Base-by-base conservation (phyloP, 1,140 invertebrate species). In the Andricus grossulariae region DNA sequence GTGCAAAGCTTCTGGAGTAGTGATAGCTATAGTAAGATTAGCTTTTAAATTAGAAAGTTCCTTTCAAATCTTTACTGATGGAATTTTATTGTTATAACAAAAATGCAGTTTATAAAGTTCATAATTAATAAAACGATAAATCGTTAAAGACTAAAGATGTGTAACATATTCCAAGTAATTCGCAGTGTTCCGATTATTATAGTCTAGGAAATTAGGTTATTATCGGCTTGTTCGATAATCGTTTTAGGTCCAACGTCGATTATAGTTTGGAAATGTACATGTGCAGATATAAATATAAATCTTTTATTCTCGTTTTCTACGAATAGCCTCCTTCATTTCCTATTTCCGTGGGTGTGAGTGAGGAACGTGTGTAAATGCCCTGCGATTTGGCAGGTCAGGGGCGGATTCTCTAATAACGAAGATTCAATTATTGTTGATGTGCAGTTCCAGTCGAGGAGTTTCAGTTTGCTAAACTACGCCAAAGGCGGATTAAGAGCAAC, bases 401-500 rank as follows among this genome's bases (percentile, higher is more conserved):
- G 18, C 25, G 57, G 6, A 5, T 66, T 66, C 21, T 15, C 13
- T 81, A 81, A 78, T 81, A 81, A 83, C 75, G 73, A 52, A 50
- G 72, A 73, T 84, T 80, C 73, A 77, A 78, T 80, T 73, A 52
- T 82, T 86, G 71, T 89, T 88, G 70, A 83, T 91, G 86, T 89
- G 84, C 87, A 91, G 90, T 89, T 87, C 88, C 89, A 81, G 87
- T 87, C 82, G 87, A 91, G 85, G 88, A 90, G 85, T 88, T 89
- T 90, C 88, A 90, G 81, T 90, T 90, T 80, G 86, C 84, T 55
- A 90, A 90, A 84, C 84, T 90, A 81, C 87, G 88, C 77, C 87
- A 89, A 83, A 88, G 88, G 80, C 84, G 83, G 83, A 87, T 91
- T 81, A 92, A 91, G 84, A 91, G 91, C 86, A 89, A 88, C 81